phyloP scores from a whole-genome alignment of 2,113 vertebrate genomes.

The Coptodon bakossiorum region DNA sequence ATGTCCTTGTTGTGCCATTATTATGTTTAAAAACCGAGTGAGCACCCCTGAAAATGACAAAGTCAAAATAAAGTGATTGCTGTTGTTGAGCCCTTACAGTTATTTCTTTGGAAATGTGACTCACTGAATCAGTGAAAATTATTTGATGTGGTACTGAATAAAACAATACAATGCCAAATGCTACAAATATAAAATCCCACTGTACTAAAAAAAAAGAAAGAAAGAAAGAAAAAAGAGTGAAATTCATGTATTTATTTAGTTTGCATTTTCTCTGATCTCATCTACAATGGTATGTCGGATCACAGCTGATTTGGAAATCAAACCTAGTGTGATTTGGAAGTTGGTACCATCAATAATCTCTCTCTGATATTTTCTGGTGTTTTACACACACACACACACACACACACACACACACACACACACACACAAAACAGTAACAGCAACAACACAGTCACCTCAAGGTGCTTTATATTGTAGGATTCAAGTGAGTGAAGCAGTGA shows the following conservation, averaged over 20 bases:
- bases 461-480: background rate
- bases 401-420: background rate
- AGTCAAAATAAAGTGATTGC: background rate
- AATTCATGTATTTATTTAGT: background rate
- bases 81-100: background rate
- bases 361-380: background rate
- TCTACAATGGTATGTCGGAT: rapidly evolving
- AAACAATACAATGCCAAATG: background rate
- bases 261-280: background rate
- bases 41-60: background rate
- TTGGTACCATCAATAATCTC: background rate
- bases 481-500: background rate
- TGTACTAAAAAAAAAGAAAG: background rate
- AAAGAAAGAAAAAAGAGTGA: background rate
- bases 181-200: background rate
- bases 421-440: background rate
- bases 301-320: background rate
- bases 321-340: background rate
- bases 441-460: background rate
- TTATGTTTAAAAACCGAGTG: background rate
- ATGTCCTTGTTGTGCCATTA: background rate
- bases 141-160: background rate
- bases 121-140: background rate
- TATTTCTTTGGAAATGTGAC: background rate
- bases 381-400: background rate